Conservation (phyloP, 2,113 vertebrate genomes). For the Gavia stellata region DNA sequence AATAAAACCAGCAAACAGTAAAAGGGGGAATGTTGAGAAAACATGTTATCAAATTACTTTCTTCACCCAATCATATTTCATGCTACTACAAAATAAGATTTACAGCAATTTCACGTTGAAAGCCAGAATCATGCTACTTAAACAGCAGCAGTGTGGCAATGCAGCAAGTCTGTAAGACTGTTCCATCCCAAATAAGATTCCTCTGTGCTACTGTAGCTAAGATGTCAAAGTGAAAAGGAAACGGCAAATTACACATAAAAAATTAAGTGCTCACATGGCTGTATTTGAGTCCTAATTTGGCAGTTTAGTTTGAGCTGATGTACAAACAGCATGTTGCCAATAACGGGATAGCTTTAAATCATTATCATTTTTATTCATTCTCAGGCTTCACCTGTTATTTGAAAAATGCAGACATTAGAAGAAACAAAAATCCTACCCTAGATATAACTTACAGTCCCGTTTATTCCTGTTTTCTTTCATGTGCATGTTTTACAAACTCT, state of each 20-base stretch:
- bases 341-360: neutral
- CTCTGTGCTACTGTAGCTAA: neutral
- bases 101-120: conserved; percentile 59
- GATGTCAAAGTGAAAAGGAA: conserved; percentile 40
- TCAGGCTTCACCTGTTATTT: neutral
- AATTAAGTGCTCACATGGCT: neutral
- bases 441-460: neutral
- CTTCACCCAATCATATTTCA: conserved; percentile 66
- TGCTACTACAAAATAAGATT: conserved; percentile 60
- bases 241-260: neutral
- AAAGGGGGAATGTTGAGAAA: neutral
- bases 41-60: conserved; percentile 47
- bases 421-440: neutral
- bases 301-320: neutral
- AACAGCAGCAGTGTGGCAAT: conserved; percentile 19
- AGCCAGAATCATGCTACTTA: conserved; percentile 46
- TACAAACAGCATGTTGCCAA: neutral
- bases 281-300: neutral
- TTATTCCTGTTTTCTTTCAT: neutral
- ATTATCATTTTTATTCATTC: neutral
- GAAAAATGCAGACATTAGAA: neutral
- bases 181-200: conserved; percentile 18
- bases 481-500: neutral
- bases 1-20: conserved; percentile 1
- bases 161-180: neutral